Evolutionary conservation across 2,113 vertebrate genomes (phyloP).

Genomic region (Mohoua ochrocephala): DNA sequence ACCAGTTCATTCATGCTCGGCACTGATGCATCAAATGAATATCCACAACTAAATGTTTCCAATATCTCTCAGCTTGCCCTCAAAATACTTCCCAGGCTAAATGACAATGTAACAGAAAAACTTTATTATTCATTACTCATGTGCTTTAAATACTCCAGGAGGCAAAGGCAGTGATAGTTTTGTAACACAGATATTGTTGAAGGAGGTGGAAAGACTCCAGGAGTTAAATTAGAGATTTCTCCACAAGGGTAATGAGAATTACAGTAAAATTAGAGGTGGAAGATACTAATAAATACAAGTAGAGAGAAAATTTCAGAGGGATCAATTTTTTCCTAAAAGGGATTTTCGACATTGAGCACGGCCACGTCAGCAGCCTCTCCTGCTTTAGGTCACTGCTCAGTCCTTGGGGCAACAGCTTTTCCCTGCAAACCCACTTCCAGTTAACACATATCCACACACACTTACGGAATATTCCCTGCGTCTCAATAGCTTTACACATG

Average conservation of each 20-base stretch:
- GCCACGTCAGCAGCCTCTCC: not conserved
- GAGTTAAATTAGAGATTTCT: conserved; percentile 23
- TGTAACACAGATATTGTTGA: not conserved
- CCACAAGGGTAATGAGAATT: not conserved
- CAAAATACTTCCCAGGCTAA: not conserved
- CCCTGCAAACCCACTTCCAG: not conserved
- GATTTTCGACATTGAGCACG: not conserved
- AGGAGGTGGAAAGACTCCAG: not conserved
- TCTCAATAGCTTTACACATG: conserved; percentile 37
- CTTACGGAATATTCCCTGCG: not conserved
- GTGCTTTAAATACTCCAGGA: not conserved
- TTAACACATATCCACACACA: not conserved
- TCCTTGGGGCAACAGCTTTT: not conserved
- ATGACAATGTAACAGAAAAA: not conserved
- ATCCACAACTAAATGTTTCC: not conserved
- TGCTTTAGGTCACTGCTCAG: not conserved
- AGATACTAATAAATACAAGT: not conserved
- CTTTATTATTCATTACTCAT: not conserved
- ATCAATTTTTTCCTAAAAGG: not conserved
- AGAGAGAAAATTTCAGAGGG: not conserved
- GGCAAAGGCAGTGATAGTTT: not conserved
- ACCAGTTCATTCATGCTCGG: not conserved
- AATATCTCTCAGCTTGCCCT: not conserved
- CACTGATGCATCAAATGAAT: not conserved
- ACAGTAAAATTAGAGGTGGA: not conserved